These are phyloP conservation scores for Rhinatrema bivittatum DNA, from an alignment of 2,797 vertebrate genomes.

Conservation along the genomic window DNA sequence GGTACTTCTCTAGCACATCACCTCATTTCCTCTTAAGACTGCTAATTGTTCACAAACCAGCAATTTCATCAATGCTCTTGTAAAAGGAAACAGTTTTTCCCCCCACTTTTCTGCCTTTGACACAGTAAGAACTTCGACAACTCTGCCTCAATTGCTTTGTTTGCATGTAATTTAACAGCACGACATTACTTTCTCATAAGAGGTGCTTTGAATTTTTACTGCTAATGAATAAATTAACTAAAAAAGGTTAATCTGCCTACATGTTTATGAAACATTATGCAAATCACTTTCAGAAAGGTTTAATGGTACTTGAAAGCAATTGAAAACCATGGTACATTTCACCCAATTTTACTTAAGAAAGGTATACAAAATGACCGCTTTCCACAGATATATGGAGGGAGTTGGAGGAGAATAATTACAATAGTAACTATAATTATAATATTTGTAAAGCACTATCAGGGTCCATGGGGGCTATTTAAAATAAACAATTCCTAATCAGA, in stretches of 20 bases:
- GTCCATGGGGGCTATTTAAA: too few species aligned
- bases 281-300: constrained; percentile 57
- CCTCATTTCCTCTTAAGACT: constrained; percentile 46
- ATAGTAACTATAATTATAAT: too few species aligned
- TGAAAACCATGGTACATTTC: constrained; percentile 56
- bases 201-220: constrained; percentile 63
- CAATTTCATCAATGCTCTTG: constrained; percentile 50
- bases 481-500: too few species aligned
- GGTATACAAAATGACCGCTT: constrained; percentile 29
- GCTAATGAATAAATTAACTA: constrained; percentile 74
- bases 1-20: too few species aligned
- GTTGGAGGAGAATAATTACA: too few species aligned
- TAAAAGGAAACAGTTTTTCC: constrained; percentile 35
- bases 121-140: constrained; percentile 40
- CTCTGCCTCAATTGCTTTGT: constrained; percentile 55
- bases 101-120: constrained; percentile 29
- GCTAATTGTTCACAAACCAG: constrained; percentile 48
- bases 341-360: constrained; percentile 33
- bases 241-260: constrained; percentile 69
- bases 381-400: too few species aligned
- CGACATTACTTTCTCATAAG: constrained; percentile 65
- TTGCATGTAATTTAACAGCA: constrained; percentile 68
- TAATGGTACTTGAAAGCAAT: constrained; percentile 66
- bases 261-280: constrained; percentile 74
- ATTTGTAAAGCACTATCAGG: too few species aligned